A percentile compares a stretch with the other conserved stretches of the same genome.
Evolutionary conservation across 2,113 vertebrate species (phyloP).

Genomic region (Sclerurus mexicanus): DNA sequence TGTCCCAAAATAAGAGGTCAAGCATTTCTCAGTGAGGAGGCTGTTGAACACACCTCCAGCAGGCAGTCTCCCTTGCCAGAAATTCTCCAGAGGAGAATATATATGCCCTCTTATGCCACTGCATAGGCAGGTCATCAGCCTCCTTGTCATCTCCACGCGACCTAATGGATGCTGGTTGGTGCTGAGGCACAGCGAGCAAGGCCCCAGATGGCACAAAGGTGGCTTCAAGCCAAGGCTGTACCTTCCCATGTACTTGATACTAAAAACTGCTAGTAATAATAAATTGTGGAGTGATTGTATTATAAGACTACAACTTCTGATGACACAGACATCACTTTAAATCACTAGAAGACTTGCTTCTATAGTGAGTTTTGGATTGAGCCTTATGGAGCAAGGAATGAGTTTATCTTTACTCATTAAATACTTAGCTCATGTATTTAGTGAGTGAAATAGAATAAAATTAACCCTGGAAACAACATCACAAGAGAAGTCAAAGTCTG

Average conservation of each 20-base stretch:
- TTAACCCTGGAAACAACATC: background rate
- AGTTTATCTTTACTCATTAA: background rate
- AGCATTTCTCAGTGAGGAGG: background rate
- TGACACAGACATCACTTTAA: background rate
- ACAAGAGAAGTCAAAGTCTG: background rate
- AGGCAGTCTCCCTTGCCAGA: background rate
- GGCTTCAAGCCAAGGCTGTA: background rate
- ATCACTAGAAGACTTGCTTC: background rate
- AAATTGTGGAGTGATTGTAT: background rate
- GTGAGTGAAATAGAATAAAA: background rate
- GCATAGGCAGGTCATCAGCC: background rate
- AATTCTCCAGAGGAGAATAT: background rate
- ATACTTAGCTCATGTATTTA: background rate
- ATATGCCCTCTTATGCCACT: background rate
- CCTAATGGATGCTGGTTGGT: background rate
- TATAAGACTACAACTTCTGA: background rate
- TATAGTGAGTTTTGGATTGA: background rate
- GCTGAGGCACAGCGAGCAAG: background rate
- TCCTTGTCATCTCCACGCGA: background rate
- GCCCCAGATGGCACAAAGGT: background rate
- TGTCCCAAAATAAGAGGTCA: background rate
- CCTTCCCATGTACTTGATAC: background rate
- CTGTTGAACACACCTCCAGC: background rate
- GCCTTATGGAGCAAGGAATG: background rate
- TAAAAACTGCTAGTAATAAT: background rate